A percentile compares a stretch with the other conserved stretches of the same genome.
Evolutionary conservation across 2,113 vertebrate species (phyloP).

Genomic region (Apodemus sylvaticus): DNA sequence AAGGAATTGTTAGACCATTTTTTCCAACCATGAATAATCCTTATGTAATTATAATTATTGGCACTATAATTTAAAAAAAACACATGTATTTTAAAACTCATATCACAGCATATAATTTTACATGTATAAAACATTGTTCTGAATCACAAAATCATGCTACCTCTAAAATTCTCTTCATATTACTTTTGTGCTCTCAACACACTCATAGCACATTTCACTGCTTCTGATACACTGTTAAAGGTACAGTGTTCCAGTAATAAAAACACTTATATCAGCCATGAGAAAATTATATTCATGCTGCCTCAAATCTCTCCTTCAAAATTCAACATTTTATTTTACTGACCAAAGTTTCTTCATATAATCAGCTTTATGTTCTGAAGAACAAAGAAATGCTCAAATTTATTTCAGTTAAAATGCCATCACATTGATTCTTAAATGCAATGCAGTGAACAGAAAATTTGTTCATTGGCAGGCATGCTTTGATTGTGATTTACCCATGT

Average conservation of each 20-base stretch:
- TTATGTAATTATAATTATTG: constrained; percentile 67
- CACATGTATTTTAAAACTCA: constrained; percentile 63
- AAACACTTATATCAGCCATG: constrained; percentile 55
- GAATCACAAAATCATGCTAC: constrained; percentile 22
- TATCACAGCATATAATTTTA: constrained; percentile 7
- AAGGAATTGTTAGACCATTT: constrained; percentile 34
- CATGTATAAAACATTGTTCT: constrained; percentile 38
- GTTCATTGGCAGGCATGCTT: background rate
- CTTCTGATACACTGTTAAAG: constrained; percentile 59
- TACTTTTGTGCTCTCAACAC: constrained; percentile 57
- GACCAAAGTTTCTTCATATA: constrained; percentile 43
- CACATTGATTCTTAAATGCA: constrained; percentile 60
- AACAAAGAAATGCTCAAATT: constrained; percentile 29
- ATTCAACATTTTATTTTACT: constrained; percentile 33
- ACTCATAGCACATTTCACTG: constrained; percentile 62
- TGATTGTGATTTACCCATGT: constrained; percentile 15
- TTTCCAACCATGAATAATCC: background rate
- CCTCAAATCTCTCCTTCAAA: constrained; percentile 50
- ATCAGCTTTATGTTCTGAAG: constrained; percentile 47
- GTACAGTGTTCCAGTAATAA: constrained; percentile 50
- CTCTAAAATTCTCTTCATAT: constrained; percentile 48
- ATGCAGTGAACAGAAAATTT: constrained; percentile 20
- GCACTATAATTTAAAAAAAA: constrained; percentile 25
- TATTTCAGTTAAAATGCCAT: constrained; percentile 46
- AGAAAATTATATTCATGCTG: constrained; percentile 39